phyloP scores from a whole-genome alignment of 2,888 invertebrate species.

The Aphrophora alni region DNA sequence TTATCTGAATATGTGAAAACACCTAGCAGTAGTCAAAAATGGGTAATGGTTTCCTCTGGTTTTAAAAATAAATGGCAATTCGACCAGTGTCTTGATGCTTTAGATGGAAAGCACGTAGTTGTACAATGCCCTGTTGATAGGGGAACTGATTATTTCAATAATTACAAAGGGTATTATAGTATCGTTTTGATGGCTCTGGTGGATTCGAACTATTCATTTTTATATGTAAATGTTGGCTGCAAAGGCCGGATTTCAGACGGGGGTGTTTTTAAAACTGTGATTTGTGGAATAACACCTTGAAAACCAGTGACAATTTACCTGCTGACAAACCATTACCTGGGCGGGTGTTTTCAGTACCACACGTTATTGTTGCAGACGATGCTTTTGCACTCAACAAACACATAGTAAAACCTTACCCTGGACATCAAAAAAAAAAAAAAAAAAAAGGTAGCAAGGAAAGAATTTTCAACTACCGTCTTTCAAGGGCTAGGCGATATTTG shows the following conservation, averaged over 20 bases:
- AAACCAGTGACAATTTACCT: conserved; percentile 2
- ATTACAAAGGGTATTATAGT: not conserved
- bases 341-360: conserved; percentile 44
- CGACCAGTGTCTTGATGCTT: not conserved
- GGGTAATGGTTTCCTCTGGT: too few species aligned
- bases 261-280: conserved; percentile 15
- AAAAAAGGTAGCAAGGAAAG: conserved; percentile 42
- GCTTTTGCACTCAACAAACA: conserved; percentile 36
- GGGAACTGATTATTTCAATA: not conserved
- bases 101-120: not conserved
- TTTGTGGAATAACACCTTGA: not conserved
- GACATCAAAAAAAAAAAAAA: conserved; percentile 42
- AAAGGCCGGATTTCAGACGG: conserved; percentile 15
- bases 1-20: too few species aligned
- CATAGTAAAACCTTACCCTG: conserved; percentile 41
- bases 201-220: not conserved
- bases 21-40: too few species aligned
- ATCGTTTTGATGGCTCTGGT: conserved; percentile 17
- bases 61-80: conserved; percentile 12
- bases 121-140: conserved; percentile 4
- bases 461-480: conserved; percentile 53
- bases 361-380: conserved; percentile 42
- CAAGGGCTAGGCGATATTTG: conserved; percentile 49
- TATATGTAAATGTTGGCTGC: conserved; percentile 11
- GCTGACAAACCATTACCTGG: conserved; percentile 39